Base-by-base conservation (phyloP, 2,888 invertebrate species). In the Cylloceria caligata region DNA sequence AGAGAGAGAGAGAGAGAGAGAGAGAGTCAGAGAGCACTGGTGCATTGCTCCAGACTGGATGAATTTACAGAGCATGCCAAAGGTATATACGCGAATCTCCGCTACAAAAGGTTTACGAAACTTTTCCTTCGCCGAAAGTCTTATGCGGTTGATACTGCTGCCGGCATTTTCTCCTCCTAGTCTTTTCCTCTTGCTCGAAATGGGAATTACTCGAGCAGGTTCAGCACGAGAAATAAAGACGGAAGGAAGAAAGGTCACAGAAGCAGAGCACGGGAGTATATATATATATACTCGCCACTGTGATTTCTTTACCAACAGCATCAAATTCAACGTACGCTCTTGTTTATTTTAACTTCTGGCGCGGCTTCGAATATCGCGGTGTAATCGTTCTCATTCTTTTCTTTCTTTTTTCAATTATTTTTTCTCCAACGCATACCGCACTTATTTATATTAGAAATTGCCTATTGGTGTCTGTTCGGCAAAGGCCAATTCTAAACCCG, bases 71-170 rank as follows among this genome's bases (percentile, higher is more conserved):
- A 4, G 19, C 34, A 30, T 9, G n/a, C 39, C 11, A 39, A 39
- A 7, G 24, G 39, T 55, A 36, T 52, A 52, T 67, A 39, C 52
- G 39, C 39, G 52, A 69, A 69, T 69, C 36, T 69, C 68, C 68
- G 68, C 52, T 55, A 3, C 52, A 65, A 69, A 69, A 69, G 68
- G 24, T 55, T 55, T 27, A 39, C 55, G 36, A 55, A 69, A 69
- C 39, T 69, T 69, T 69, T n/a, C n/a, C 36, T 21, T 1, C 4
- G 21, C 9, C 52, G 16, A 27, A 39, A 9, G 24, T 21, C 36
- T 34, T n/a, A 21, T n/a, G 52, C 36, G 52, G 36, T 16, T 52
- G 68, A 39, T 24, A 24, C 39, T 55, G 39, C n/a, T n/a, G 39
- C 36, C 19, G n/a, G 55, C 30, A 30, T 69, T 24, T 39, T 52